Conservation (phyloP, 2,888 invertebrate species). For the Microctonus brassicae region DNA sequence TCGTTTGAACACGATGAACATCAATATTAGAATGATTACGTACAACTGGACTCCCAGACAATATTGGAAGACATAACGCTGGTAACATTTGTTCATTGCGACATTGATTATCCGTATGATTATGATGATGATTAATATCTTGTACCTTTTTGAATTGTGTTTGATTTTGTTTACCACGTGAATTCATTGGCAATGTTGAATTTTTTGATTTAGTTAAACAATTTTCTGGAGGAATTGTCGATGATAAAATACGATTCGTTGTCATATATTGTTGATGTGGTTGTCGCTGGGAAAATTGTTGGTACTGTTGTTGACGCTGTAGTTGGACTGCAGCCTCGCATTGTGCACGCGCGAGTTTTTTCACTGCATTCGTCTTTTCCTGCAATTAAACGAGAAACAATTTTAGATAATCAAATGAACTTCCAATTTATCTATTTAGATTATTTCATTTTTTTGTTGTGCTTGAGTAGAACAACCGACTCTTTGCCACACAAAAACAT, state of each 20-base stretch:
- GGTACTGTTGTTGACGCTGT: conserved; percentile 53
- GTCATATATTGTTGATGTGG: background rate
- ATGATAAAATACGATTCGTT: conserved; percentile 11
- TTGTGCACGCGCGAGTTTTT: conserved; percentile 72
- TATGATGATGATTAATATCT: conserved; percentile 32
- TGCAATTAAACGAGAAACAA: conserved; percentile 43
- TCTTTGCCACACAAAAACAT: conserved; percentile 94
- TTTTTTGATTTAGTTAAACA: conserved; percentile 45
- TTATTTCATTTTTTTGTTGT: conserved; percentile 37
- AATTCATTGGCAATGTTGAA: conserved; percentile 44
- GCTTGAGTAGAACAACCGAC: conserved; percentile 57
- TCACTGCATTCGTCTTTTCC: conserved; percentile 88
- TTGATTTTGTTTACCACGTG: conserved; percentile 41
- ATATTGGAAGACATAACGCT: conserved; percentile 44
- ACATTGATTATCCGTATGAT: conserved; percentile 41
- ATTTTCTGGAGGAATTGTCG: conserved; percentile 57
- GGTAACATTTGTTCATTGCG: conserved; percentile 56
- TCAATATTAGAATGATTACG: conserved; percentile 55
- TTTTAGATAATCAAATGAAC: background rate
- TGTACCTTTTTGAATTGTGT: conserved; percentile 44
- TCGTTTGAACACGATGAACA: conserved; percentile 52
- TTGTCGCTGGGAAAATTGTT: conserved; percentile 28
- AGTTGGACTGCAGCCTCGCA: conserved; percentile 65
- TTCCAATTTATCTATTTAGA: conserved; percentile 6
- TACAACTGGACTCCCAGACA: conserved; percentile 52